Evolutionary conservation across 2,113 vertebrate species (phyloP), one percentile per base, ranked within the genome.

Genomic region (Sinosuthora webbiana): DNA sequence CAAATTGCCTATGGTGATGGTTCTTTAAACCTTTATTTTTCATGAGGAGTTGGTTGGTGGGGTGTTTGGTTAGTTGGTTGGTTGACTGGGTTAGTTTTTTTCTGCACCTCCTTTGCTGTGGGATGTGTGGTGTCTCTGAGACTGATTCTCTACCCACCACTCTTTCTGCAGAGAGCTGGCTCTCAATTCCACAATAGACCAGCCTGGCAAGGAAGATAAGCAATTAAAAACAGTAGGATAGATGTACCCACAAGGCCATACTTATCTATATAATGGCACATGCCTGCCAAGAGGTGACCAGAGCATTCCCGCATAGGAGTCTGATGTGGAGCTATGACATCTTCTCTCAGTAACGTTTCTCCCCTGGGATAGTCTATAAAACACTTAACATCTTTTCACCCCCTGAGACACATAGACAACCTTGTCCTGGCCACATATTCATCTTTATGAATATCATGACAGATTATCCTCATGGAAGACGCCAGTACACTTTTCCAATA

Each of bases 61-160:
- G 4, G 13, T 59, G 23, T 6, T 13, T 27, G 4, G 1, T 10
- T 28, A 17, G 2, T 16, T 55, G 22, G 9, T 15, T n/a, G 5
- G 35, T n/a, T 49, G 22, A 12, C 16, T 65, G 16, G 18, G 9
- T 17, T 30, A 6, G 3, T 8, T 16, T 70, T 25, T 42, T 44
- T 22, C 16, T 73, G 24, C 28, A 33, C 23, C 9, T 35, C 28
- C 33, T 73, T 83, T 62, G 21, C 37, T 27, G 21, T 11, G 41
- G 33, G 13, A 41, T 56, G 11, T 2, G 7, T 41, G 22, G 5
- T 3, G 3, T 37, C 13, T 52, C 59, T 50, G 15, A 82, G 41
- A 31, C 9, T 57, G 47, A 45, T 30, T 88, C 35, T 50, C 10
- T 27, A 42, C 8, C 11, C n/a, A 41, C 19, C 21, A 44, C 7